Evolutionary conservation across 2,113 vertebrate genomes (phyloP).

Genomic region (Syngnathus scovelli): DNA sequence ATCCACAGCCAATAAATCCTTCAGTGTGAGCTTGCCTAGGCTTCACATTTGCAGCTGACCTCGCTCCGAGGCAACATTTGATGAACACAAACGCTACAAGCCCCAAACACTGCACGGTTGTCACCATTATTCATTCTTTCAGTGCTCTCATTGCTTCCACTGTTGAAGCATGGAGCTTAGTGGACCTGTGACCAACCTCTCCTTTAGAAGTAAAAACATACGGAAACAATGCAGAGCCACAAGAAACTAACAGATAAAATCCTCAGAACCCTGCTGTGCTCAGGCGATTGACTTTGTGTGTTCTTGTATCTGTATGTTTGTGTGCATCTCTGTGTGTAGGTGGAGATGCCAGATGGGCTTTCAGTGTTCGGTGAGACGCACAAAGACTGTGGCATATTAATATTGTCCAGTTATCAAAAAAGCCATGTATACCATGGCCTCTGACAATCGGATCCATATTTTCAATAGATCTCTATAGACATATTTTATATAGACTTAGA

Average conservation of each 20-base stretch:
- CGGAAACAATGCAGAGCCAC: conserved; percentile 23
- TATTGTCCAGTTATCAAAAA: conserved; percentile 64
- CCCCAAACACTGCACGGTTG: conserved; percentile 47
- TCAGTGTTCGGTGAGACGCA: conserved; percentile 79
- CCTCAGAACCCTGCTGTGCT: conserved; percentile 21
- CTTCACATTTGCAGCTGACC: conserved; percentile 23
- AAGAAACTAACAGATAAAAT: conserved; percentile 19
- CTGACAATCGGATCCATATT: conserved; percentile 61
- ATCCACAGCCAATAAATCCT: conserved; percentile 10
- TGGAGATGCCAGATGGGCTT: conserved; percentile 61
- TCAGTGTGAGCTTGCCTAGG: conserved; percentile 15
- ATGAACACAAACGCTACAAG: conserved; percentile 74
- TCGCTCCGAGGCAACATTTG: conserved; percentile 64
- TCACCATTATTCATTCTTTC: conserved; percentile 19
- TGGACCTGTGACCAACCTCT: conserved; percentile 4
- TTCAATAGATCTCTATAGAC: conserved; percentile 65
- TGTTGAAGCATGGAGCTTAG: background rate
- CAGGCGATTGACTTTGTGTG: conserved; percentile 37
- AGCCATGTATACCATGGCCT: conserved; percentile 63
- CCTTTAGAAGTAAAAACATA: conserved; percentile 10
- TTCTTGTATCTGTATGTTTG: conserved; percentile 36
- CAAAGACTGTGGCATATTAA: conserved; percentile 70
- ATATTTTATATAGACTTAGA: conserved; percentile 8
- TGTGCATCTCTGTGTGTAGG: conserved; percentile 40
- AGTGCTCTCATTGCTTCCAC: conserved; percentile 8